phyloP scores from a whole-genome alignment of 1,140 invertebrate genomes.

The Melanaphis sacchari region DNA sequence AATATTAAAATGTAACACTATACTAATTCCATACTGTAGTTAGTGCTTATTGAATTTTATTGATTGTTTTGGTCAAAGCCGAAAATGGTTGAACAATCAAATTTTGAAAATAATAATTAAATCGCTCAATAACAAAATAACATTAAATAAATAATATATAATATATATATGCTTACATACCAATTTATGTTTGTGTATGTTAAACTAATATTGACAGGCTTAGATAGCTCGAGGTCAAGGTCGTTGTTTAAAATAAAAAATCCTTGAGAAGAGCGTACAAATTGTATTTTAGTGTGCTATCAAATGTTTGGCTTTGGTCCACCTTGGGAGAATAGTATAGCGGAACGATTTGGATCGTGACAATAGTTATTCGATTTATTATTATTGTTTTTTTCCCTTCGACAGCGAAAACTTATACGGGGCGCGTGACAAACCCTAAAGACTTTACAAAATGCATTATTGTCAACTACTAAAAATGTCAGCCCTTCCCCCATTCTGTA shows the following conservation, averaged over 20 bases:
- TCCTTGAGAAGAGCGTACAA: not conserved
- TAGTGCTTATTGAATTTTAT: not conserved
- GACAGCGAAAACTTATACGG: not conserved
- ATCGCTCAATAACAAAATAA: not conserved
- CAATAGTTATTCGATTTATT: slow-evolving; percentile 33
- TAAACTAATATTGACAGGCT: not conserved
- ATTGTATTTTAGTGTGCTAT: slow-evolving; percentile 4
- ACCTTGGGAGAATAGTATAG: not conserved
- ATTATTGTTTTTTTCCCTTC: slow-evolving; percentile 23
- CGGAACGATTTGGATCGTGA: not conserved
- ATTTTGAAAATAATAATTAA: not conserved
- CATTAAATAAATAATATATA: not conserved
- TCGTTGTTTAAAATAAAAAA: not conserved
- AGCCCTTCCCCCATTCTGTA: not conserved
- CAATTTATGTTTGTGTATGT: not conserved
- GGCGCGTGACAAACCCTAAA: slow-evolving; percentile 1
- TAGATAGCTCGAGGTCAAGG: not conserved
- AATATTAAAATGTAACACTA: not conserved
- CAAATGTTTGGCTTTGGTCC: slow-evolving; percentile 7
- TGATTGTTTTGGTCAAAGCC: not conserved
- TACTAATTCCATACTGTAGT: not conserved
- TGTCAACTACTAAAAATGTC: slow-evolving; percentile 17
- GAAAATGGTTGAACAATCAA: not conserved
- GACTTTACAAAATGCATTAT: slow-evolving; percentile 8
- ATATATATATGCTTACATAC: not conserved